Percentiles rank a stretch among this genome's conserved stretches.
These are phyloP conservation scores for Diplodus puntazzo DNA, from an alignment of 2,797 vertebrate genomes.

Conservation along the genomic window DNA sequence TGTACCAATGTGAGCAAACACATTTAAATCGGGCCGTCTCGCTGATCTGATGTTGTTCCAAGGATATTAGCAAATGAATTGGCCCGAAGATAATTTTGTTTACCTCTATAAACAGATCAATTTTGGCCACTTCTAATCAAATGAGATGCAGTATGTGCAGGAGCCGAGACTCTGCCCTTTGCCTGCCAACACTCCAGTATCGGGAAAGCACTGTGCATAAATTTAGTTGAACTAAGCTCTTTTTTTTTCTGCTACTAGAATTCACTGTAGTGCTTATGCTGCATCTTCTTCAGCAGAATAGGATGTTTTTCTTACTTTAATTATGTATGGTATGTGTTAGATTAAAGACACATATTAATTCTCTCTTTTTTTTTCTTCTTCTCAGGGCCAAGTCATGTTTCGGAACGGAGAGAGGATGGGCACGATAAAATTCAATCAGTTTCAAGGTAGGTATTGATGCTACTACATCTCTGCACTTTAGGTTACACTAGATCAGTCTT, in stretches of 20 bases:
- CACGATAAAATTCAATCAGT: constrained; percentile 98
- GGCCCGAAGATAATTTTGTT: constrained; percentile 72
- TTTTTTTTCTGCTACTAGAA: constrained; percentile 6
- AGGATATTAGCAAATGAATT: constrained; percentile 76
- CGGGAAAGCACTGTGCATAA: constrained; percentile 45
- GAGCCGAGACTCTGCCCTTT: constrained; percentile 55
- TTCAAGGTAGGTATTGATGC: constrained; percentile 91
- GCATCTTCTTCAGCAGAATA: constrained; percentile 22
- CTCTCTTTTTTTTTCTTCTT: constrained; percentile 20
- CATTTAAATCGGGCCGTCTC: constrained; percentile 33
- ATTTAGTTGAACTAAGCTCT: constrained; percentile 44
- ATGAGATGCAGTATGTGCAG: constrained; percentile 62
- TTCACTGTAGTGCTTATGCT: constrained; percentile 17
- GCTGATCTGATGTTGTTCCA: constrained; percentile 45
- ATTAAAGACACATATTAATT: neutral
- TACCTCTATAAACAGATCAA: constrained; percentile 74
- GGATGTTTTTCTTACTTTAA: neutral
- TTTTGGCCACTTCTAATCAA: constrained; percentile 75
- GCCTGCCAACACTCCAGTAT: constrained; percentile 51
- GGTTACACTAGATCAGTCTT: neutral
- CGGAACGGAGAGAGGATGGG: constrained; percentile 99
- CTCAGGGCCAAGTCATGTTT: constrained; percentile 99
- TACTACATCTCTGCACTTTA: neutral
- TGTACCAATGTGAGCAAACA: constrained; percentile 13
- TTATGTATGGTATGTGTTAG: neutral